Percentiles rank a stretch among this genome's conserved stretches.
Evolutionary conservation across 53 echinoderm and acorn worm species (phyloP).

Genomic region (Temnopleurus reevesii): DNA sequence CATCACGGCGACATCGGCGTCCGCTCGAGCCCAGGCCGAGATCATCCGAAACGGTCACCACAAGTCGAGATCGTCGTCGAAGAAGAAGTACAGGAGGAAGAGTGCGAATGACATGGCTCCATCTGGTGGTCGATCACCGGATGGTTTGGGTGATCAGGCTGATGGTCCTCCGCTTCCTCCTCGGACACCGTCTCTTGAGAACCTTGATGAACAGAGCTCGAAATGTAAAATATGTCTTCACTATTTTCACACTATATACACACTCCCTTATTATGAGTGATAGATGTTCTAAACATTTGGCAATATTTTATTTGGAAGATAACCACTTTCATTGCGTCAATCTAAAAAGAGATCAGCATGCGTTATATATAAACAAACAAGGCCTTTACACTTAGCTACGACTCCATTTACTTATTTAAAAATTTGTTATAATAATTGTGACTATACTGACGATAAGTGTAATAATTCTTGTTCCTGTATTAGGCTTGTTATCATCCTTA

Average conservation of each 20-base stretch:
- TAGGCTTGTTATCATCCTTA: too few relatives aligned
- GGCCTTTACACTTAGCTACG: too few relatives aligned
- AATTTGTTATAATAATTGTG: too few relatives aligned
- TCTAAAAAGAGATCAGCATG: too few relatives aligned
- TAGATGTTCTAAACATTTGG: too few relatives aligned
- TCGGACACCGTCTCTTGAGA: conserved; percentile 25
- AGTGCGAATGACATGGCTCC: not conserved
- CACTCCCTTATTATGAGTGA: not conserved
- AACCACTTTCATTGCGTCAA: too few relatives aligned
- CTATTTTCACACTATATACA: not conserved
- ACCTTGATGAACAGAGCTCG: not conserved
- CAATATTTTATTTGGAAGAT: too few relatives aligned
- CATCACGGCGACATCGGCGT: conserved; percentile 12
- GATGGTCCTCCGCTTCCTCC: not conserved
- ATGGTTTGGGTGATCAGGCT: not conserved
- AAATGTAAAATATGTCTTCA: not conserved
- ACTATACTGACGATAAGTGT: too few relatives aligned
- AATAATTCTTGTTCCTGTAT: too few relatives aligned
- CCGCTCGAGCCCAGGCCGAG: not conserved
- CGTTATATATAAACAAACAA: too few relatives aligned
- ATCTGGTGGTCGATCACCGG: not conserved
- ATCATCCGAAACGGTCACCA: not conserved
- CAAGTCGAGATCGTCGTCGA: not conserved
- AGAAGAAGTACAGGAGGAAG: not conserved
- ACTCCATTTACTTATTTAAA: too few relatives aligned